A percentile compares a stretch with the other conserved stretches of the same genome.
phyloP scores from a whole-genome alignment of 30 jellyfish, hydroid and myxozoan genomes.

The Hydractinia symbiolongicarpus region DNA sequence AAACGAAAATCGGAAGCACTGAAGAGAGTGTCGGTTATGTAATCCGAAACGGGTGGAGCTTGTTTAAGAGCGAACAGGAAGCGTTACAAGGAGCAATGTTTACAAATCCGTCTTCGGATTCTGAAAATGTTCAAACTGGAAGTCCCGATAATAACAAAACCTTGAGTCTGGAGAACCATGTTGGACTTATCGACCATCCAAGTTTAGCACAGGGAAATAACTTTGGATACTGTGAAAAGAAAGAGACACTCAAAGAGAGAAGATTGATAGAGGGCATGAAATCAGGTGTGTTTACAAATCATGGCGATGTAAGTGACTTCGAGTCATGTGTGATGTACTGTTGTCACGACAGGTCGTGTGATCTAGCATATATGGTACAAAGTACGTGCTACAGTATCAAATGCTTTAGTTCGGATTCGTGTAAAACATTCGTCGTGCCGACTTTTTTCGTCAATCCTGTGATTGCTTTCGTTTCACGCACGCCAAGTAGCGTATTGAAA shows the following conservation, averaged over 20 bases:
- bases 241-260: conserved; percentile 47
- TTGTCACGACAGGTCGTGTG: conserved; percentile 76
- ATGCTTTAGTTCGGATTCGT: conserved; percentile 57
- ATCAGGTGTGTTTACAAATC: conserved; percentile 79
- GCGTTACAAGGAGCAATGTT: conserved; percentile 46
- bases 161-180: not conserved
- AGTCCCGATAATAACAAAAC: not conserved
- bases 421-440: conserved; percentile 75
- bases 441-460: conserved; percentile 58
- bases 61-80: conserved; percentile 58
- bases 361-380: conserved; percentile 74
- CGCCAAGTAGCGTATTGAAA: conserved; percentile 18
- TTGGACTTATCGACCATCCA: not conserved
- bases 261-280: conserved; percentile 74
- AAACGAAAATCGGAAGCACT: conserved; percentile 48
- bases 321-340: conserved; percentile 76
- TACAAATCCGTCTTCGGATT: not conserved
- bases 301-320: conserved; percentile 67
- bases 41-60: conserved; percentile 62
- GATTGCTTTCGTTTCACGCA: conserved; percentile 60
- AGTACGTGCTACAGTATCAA: conserved; percentile 59
- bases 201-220: conserved; percentile 40
- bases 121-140: not conserved
- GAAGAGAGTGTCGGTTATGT: conserved; percentile 66
- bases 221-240: conserved; percentile 58